Conservation (phyloP, 1,140 invertebrate species). For the Drosophila burlai region DNA sequence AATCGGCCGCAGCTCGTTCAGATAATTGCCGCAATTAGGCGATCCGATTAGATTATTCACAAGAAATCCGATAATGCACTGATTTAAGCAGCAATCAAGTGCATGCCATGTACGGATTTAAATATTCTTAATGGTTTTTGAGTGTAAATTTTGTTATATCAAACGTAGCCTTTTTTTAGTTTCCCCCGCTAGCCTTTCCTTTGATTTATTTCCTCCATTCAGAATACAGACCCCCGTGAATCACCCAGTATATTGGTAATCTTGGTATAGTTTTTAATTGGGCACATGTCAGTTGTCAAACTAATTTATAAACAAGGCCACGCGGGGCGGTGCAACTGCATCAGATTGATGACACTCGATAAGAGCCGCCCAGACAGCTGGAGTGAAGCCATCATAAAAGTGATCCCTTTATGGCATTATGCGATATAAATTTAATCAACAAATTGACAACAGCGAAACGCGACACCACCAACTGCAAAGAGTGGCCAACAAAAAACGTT, state of each 20-base stretch:
- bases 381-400: conserved; percentile 53
- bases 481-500: conserved; percentile 7
- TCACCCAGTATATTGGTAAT: conserved; percentile 22
- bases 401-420: conserved; percentile 51
- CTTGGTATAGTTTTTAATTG: conserved; percentile 58
- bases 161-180: not conserved
- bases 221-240: conserved; percentile 1
- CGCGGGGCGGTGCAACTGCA: conserved; percentile 12
- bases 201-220: conserved; percentile 9
- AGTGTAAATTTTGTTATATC: not conserved
- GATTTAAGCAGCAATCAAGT: conserved; percentile 12
- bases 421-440: conserved; percentile 50
- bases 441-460: conserved; percentile 31
- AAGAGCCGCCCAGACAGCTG: conserved; percentile 30
- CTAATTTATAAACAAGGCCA: not conserved
- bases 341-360: conserved; percentile 51
- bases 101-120: conserved; percentile 10
- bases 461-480: not conserved
- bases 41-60: conserved; percentile 32
- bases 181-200: conserved; percentile 4
- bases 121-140: conserved; percentile 7
- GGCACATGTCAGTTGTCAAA: conserved; percentile 45
- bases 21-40: conserved; percentile 61
- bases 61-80: conserved; percentile 3
- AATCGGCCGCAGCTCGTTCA: conserved; percentile 28